phyloP scores from a whole-genome alignment of 2,888 invertebrate genomes.

The Drepanosiphum platanoidis region DNA sequence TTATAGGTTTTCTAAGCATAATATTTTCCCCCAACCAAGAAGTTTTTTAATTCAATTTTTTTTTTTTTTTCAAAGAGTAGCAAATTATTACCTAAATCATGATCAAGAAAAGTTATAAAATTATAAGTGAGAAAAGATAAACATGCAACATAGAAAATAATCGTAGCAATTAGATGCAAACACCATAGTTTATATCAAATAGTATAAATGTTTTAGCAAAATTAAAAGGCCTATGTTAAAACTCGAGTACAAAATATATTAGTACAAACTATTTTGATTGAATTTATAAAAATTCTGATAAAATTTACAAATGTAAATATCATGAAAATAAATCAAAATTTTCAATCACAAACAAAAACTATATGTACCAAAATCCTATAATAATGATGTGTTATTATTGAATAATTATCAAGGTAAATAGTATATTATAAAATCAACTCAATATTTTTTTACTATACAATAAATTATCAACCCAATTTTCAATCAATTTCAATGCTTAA shows the following conservation, averaged over 20 bases:
- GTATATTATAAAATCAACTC: too few species aligned
- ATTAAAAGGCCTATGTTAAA: background rate
- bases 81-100: background rate
- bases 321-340: too few species aligned
- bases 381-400: too few species aligned
- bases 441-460: too few species aligned
- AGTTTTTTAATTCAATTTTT: too few species aligned
- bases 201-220: background rate
- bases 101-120: slow-evolving; percentile 7
- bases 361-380: too few species aligned
- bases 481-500: too few species aligned
- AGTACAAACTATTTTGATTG: background rate
- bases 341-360: too few species aligned
- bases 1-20: slow-evolving; percentile 13
- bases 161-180: slow-evolving; percentile 1
- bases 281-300: background rate
- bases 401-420: too few species aligned
- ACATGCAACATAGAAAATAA: slow-evolving; percentile 9
- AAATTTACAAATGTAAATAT: too few species aligned
- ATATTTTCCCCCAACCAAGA: slow-evolving; percentile 18
- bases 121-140: background rate
- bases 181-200: background rate
- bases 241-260: background rate
- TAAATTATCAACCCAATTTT: too few species aligned
- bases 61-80: too few species aligned